Evolutionary conservation across 2,113 vertebrate genomes (phyloP).

Genomic region (Melanostigma gelatinosum): DNA sequence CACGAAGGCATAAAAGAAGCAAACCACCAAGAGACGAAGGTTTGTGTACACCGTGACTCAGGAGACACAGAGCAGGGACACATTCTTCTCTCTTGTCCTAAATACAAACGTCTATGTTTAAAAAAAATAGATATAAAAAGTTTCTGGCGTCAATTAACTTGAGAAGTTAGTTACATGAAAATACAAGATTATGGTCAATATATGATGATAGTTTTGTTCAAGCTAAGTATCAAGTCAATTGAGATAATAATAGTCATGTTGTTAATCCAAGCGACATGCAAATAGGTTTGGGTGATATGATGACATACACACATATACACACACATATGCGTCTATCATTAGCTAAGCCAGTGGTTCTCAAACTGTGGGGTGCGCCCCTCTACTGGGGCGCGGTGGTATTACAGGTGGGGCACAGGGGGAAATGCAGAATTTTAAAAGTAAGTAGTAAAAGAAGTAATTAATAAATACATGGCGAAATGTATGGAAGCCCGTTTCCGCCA

Average conservation of each 20-base stretch:
- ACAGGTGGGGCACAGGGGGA: no score
- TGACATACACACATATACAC: background rate
- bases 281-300: background rate
- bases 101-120: conserved; percentile 23
- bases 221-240: background rate
- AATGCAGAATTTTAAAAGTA: no score
- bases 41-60: conserved; percentile 36
- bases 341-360: no score
- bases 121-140: background rate
- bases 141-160: background rate
- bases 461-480: no score
- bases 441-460: no score
- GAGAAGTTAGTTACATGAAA: background rate
- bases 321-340: background rate
- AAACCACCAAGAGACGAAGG: conserved; percentile 5
- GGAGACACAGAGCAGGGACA: conserved; percentile 31
- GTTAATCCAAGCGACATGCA: background rate
- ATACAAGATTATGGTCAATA: background rate
- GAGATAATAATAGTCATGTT: background rate
- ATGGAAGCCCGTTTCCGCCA: no score
- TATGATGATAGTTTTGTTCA: background rate
- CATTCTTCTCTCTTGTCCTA: conserved; percentile 27
- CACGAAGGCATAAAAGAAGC: background rate
- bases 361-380: no score
- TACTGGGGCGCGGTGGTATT: no score